Percentiles rank a stretch among this genome's conserved stretches.
Evolutionary conservation across 2,797 vertebrate genomes (phyloP).

Genomic region (Leptoclinus maculatus): DNA sequence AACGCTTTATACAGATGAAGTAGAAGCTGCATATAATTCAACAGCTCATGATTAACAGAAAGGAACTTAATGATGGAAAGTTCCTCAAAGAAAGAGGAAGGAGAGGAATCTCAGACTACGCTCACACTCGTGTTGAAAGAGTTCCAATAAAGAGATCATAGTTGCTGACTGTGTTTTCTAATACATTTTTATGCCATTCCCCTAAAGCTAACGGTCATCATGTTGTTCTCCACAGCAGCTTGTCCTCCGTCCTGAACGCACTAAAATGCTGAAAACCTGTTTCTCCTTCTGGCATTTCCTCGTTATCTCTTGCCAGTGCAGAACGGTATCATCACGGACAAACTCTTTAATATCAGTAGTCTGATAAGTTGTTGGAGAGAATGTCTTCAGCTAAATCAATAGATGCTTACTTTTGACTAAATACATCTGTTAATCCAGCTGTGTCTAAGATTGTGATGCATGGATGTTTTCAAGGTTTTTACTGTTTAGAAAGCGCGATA

Average conservation of each 20-base stretch:
- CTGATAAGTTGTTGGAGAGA: neutral
- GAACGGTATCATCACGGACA: neutral
- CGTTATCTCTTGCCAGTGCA: neutral
- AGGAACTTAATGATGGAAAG: neutral
- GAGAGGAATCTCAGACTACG: neutral
- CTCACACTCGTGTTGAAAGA: neutral
- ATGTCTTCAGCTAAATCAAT: slow-evolving; percentile 3
- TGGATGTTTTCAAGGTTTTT: neutral
- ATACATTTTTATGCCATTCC: neutral
- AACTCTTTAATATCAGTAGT: neutral
- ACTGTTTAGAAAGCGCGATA: neutral
- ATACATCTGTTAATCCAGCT: neutral
- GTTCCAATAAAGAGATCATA: neutral
- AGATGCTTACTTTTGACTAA: neutral
- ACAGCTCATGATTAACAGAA: neutral
- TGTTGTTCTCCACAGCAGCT: neutral
- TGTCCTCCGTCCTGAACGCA: neutral
- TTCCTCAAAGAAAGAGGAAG: neutral
- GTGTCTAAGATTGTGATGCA: neutral
- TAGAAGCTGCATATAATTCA: neutral
- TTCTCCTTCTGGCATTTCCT: neutral
- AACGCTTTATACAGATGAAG: neutral
- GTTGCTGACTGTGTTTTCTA: neutral
- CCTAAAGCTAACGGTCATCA: neutral
- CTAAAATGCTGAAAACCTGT: neutral